phyloP scores from a whole-genome alignment of 2,113 vertebrate species.

The Gasterosteus aculeatus region DNA sequence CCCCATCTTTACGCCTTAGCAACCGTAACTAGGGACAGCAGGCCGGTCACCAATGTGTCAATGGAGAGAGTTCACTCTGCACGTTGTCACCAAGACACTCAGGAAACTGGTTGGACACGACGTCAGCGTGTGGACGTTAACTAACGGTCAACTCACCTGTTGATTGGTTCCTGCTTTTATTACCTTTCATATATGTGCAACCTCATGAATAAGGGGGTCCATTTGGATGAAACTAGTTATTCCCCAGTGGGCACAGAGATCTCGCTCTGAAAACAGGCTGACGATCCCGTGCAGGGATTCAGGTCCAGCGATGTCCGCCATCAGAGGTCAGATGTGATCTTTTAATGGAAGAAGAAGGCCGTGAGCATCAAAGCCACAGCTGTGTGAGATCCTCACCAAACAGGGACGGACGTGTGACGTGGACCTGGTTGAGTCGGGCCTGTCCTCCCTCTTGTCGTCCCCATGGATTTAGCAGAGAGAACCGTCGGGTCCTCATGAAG shows the following conservation, averaged over 20 bases:
- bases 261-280: background rate
- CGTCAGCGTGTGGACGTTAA: background rate
- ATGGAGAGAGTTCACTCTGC: background rate
- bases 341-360: constrained; percentile 56
- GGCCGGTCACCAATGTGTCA: background rate
- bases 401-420: constrained; percentile 47
- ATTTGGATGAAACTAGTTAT: constrained; percentile 50
- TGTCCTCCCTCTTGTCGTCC: constrained; percentile 50
- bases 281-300: constrained; percentile 2
- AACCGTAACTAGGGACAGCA: background rate
- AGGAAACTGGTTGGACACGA: background rate
- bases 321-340: constrained; percentile 40
- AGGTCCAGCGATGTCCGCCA: background rate
- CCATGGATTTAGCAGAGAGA: too few relatives aligned
- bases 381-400: constrained; percentile 57
- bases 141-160: rapidly evolving
- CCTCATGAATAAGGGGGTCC: constrained; percentile 13
- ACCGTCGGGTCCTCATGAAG: constrained; percentile 15
- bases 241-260: constrained; percentile 31
- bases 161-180: background rate
- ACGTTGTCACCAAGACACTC: background rate
- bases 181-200: background rate
- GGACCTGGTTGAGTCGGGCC: constrained; percentile 54
- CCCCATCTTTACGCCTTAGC: background rate
- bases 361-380: constrained; percentile 54